Base-by-base conservation (phyloP, 2,113 vertebrate genomes). In the Hiodon alosoides region DNA sequence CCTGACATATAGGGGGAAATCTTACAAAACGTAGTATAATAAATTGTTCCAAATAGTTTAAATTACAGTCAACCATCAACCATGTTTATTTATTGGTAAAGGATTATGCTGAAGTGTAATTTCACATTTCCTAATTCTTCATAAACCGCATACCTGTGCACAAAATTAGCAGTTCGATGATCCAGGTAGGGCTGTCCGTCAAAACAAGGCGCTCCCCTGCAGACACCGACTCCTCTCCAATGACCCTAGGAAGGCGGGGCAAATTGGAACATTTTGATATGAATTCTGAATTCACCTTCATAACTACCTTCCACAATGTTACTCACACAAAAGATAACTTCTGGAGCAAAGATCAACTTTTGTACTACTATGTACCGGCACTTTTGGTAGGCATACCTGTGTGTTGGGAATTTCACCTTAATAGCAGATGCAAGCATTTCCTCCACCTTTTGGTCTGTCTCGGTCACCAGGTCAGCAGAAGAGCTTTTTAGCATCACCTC, bases 221-320 rank as follows among this genome's bases (percentile, higher is more conserved):
- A 47, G 96, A 95, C 67, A 98, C 96, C 0, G 96, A 98, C 79
- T 98, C 96, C 85, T 98, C 96, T 3, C 96, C 96, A 0, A 98
- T 98, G 84, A 98, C 97, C 81, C 96, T 98, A 79, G 66, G 83
- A 84, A n/a, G 65, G 70, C 52, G 91, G 92, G 75, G 93, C 93
- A 71, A 94, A 92, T 79, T 93, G 92, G 90, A 91, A 92, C 0
- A 92, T 59, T 14, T 14, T 59, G 58, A 9, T 6, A 57, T 7
- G 55, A 6, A 11, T 57, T 57, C 7, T 9, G 8, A 11, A 9
- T 59, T 59, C 4, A 59, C 6, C 11, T 6, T 11, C 11, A 11
- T 11, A 57, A 11, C 11, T 57, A 11, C 55, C 11, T 57, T 6
- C 11, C 55, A 11, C 55, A 7, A 11, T 11, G 11, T 11, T 57